A percentile compares a stretch with the other conserved stretches of the same genome.
Evolutionary conservation across 2,888 invertebrate genomes (phyloP).

Genomic region (Sympetrum striolatum): DNA sequence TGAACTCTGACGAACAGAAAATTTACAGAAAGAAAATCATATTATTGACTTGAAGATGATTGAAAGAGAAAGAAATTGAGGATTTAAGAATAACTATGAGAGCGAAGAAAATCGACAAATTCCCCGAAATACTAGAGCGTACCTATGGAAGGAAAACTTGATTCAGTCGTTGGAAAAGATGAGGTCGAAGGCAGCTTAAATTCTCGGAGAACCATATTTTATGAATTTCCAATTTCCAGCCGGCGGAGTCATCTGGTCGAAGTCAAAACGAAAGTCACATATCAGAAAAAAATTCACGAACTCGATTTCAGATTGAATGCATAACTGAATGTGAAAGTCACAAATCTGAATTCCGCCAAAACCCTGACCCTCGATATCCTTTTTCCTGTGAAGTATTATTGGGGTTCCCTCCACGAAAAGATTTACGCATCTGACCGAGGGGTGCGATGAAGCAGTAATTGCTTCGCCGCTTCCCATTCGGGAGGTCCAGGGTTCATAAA

Average conservation of each 20-base stretch:
- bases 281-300: not conserved
- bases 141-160: not conserved
- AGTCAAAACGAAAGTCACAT: not conserved
- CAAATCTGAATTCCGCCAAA: not conserved
- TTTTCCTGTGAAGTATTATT: no score
- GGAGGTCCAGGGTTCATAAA: not conserved
- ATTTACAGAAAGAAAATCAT: no score
- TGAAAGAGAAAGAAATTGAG: no score
- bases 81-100: no score
- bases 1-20: no score
- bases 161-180: not conserved
- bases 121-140: no score
- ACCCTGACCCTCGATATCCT: no score
- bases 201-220: not conserved
- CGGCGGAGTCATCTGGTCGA: not conserved
- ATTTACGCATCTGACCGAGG: not conserved
- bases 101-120: no score
- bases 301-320: not conserved
- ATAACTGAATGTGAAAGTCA: not conserved
- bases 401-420: not conserved
- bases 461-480: not conserved
- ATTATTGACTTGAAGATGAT: no score
- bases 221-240: constrained; percentile 10
- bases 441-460: not conserved
- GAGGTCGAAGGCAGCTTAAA: not conserved